Evolutionary conservation across 2,113 vertebrate genomes (phyloP).

Genomic region (Pelmatolapia mariae): DNA sequence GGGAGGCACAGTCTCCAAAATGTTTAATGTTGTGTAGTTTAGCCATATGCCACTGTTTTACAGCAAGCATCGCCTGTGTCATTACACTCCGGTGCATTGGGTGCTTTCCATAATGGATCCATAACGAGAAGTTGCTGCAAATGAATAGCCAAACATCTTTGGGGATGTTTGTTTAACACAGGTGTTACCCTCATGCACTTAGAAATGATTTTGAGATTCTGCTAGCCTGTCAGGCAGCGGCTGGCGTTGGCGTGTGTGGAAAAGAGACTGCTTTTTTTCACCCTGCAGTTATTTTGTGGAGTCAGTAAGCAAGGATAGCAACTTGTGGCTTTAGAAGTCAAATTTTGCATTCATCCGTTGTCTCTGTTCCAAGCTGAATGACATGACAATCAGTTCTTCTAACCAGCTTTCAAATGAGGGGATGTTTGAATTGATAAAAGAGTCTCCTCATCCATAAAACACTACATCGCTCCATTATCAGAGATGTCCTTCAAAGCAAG

Average conservation of each 20-base stretch:
- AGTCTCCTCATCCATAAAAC: constrained; percentile 40
- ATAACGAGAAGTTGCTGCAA: constrained; percentile 55
- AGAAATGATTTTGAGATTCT: constrained; percentile 20
- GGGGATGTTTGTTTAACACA: constrained; percentile 59
- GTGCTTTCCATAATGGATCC: constrained; percentile 66
- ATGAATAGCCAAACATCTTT: constrained; percentile 57
- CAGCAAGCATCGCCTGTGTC: constrained; percentile 64
- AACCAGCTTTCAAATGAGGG: constrained; percentile 18
- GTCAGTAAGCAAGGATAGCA: not conserved
- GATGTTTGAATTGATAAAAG: constrained; percentile 7
- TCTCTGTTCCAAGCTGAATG: constrained; percentile 1
- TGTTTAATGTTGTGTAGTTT: constrained; percentile 78
- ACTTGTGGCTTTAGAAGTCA: not conserved
- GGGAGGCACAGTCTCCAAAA: constrained; percentile 66
- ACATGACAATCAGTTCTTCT: constrained; percentile 5
- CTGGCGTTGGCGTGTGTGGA: not conserved
- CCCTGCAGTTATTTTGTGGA: not conserved
- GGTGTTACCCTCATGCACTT: constrained; percentile 40
- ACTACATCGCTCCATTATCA: constrained; percentile 11
- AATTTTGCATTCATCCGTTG: not conserved
- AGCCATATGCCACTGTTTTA: constrained; percentile 74
- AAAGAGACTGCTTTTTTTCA: not conserved
- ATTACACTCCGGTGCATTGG: constrained; percentile 66
- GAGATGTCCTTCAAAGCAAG: constrained; percentile 48
- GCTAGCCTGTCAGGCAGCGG: not conserved